Percentiles rank a stretch among this genome's conserved stretches.
Conservation (phyloP, 2,888 invertebrate genomes). For the Acleris cristana region DNA sequence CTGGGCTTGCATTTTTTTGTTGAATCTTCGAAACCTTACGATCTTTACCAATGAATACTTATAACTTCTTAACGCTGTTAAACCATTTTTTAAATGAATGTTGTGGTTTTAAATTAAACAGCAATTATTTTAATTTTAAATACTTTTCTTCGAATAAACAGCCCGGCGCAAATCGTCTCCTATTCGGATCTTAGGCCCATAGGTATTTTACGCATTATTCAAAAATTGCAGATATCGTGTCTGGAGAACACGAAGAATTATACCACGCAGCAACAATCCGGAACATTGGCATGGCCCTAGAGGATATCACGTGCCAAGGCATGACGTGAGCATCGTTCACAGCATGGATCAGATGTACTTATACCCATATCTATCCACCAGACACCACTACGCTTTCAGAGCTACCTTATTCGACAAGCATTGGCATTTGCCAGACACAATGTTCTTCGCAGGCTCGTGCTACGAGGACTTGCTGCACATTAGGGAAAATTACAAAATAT, state of each 20-base stretch:
- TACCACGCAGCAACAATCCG: constrained; percentile 55
- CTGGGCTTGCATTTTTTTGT: no score
- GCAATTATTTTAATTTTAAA: no score
- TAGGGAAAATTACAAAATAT: constrained; percentile 21
- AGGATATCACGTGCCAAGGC: constrained; percentile 48
- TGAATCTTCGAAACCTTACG: no score
- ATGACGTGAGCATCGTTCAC: constrained; percentile 21
- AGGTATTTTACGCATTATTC: no score
- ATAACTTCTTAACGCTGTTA: no score
- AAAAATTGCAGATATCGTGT: constrained; percentile 44
- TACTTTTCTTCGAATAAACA: no score
- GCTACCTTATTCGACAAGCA: constrained; percentile 36
- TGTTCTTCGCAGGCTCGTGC: constrained; percentile 37
- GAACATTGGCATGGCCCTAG: constrained; percentile 65
- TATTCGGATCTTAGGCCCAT: no score
- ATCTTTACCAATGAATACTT: no score
- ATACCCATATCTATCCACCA: constrained; percentile 14
- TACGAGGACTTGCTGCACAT: constrained; percentile 16
- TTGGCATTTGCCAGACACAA: not conserved
- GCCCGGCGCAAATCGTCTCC: no score
- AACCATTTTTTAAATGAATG: no score
- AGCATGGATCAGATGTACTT: constrained; percentile 41
- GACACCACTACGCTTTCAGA: constrained; percentile 47
- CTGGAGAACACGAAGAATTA: constrained; percentile 51
- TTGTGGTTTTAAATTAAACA: no score